Conservation (phyloP, 2,888 invertebrate genomes). For the Cataglyphis altisquamis region DNA sequence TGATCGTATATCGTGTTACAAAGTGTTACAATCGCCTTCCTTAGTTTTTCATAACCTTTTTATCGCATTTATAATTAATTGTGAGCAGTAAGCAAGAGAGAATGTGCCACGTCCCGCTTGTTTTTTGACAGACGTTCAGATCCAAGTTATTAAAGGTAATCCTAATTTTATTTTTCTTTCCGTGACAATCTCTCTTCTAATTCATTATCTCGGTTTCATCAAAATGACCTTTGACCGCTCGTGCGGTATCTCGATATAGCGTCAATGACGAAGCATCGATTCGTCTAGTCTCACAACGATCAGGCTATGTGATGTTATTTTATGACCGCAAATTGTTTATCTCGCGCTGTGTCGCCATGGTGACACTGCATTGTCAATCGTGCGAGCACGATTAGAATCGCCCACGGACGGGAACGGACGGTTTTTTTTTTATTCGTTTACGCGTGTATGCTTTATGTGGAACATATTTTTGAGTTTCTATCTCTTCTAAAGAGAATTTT, state of each 20-base stretch:
- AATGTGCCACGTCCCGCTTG: neutral
- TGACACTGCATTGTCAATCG: constrained; percentile 13
- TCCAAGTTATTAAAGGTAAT: constrained; percentile 19
- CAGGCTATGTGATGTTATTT: constrained; percentile 7
- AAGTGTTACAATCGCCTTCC: neutral
- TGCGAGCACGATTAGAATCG: constrained; percentile 4
- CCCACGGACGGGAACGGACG: too few relatives aligned
- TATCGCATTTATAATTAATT: neutral
- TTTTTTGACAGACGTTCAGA: neutral
- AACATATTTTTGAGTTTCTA: too few relatives aligned
- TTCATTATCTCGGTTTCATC: neutral
- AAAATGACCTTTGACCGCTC: neutral
- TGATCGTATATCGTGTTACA: neutral
- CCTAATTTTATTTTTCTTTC: neutral
- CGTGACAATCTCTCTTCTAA: neutral
- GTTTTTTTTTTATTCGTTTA: too few relatives aligned
- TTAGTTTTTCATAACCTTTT: neutral
- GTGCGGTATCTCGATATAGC: neutral
- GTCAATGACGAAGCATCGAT: neutral
- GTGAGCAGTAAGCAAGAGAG: neutral
- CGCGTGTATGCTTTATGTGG: too few relatives aligned
- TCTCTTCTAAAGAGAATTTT: too few relatives aligned
- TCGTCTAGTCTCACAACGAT: neutral
- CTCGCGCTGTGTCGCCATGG: constrained; percentile 24
- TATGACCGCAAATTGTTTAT: constrained; percentile 31